Conservation (phyloP, 2,797 vertebrate species). For the Acestrorhynchus altus region DNA sequence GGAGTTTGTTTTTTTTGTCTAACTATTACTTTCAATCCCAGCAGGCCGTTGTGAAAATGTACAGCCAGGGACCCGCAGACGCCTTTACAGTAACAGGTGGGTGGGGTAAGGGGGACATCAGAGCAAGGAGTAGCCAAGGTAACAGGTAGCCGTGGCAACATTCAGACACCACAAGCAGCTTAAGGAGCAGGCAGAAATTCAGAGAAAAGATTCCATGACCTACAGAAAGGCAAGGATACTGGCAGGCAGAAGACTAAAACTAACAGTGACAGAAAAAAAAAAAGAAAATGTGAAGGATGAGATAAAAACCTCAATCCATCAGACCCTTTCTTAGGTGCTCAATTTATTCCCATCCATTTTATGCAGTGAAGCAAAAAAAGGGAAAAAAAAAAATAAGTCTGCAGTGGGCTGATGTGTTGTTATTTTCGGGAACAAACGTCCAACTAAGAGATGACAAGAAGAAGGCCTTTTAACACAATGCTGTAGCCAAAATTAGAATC, state of each 20-base stretch:
- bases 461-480: slow-evolving; percentile 40
- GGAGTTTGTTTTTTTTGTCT: background rate
- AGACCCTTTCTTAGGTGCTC: background rate
- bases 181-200: slow-evolving; percentile 21
- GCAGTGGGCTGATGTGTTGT: slow-evolving; percentile 35
- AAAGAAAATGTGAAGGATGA: background rate
- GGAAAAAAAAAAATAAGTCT: slow-evolving; percentile 17
- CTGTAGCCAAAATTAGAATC: slow-evolving; percentile 36
- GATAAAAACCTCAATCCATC: slow-evolving; percentile 37
- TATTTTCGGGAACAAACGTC: slow-evolving; percentile 52
- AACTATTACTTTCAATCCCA: background rate
- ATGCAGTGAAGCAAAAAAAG: slow-evolving; percentile 19
- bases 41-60: background rate
- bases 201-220: slow-evolving; percentile 11
- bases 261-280: slow-evolving; percentile 1
- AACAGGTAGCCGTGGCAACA: slow-evolving; percentile 52
- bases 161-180: slow-evolving; percentile 18
- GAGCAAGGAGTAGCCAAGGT: slow-evolving; percentile 49
- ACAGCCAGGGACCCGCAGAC: background rate
- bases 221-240: slow-evolving; percentile 4
- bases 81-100: slow-evolving; percentile 23
- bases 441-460: slow-evolving; percentile 33
- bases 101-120: background rate
- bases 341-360: slow-evolving; percentile 33
- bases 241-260: slow-evolving; percentile 4